A percentile compares a stretch with the other conserved stretches of the same genome.
Evolutionary conservation across 2,888 invertebrate genomes (phyloP).

Genomic region (Acrocyrtus sp.): DNA sequence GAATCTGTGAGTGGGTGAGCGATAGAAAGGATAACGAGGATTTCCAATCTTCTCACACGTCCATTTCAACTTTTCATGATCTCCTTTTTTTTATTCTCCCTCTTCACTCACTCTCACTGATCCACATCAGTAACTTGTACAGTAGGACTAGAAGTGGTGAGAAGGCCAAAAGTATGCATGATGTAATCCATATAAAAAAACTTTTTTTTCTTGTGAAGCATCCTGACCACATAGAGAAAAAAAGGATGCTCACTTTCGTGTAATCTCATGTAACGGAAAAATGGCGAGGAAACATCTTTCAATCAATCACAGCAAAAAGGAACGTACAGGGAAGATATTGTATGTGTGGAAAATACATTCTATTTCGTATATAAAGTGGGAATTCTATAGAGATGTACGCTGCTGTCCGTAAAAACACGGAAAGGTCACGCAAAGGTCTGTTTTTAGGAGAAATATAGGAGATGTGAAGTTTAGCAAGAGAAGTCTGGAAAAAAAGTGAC

Average conservation of each 20-base stretch:
- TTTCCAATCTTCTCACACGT: slow-evolving; percentile 43
- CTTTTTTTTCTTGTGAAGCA: not conserved
- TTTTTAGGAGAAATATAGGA: no score
- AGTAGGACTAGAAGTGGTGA: no score
- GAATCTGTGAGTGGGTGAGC: no score
- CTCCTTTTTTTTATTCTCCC: not conserved
- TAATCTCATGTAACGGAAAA: slow-evolving; percentile 10
- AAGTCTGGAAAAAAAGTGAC: no score
- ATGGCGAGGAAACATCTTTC: slow-evolving; percentile 43
- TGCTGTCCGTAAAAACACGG: not conserved
- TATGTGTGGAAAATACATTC: no score
- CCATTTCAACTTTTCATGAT: slow-evolving; percentile 31
- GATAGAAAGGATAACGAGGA: slow-evolving; percentile 28
- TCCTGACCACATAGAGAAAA: not conserved
- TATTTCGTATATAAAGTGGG: no score
- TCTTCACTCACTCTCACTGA: not conserved
- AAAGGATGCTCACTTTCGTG: not conserved
- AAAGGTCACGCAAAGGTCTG: not conserved
- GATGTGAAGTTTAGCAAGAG: no score
- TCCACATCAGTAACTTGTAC: no score
- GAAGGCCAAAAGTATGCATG: not conserved
- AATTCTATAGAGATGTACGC: no score
- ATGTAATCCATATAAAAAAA: not conserved
- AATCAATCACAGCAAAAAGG: slow-evolving; percentile 35
- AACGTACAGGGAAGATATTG: no score